phyloP scores from a whole-genome alignment of 1,140 invertebrate genomes.

The Mactra quadrangularis region DNA sequence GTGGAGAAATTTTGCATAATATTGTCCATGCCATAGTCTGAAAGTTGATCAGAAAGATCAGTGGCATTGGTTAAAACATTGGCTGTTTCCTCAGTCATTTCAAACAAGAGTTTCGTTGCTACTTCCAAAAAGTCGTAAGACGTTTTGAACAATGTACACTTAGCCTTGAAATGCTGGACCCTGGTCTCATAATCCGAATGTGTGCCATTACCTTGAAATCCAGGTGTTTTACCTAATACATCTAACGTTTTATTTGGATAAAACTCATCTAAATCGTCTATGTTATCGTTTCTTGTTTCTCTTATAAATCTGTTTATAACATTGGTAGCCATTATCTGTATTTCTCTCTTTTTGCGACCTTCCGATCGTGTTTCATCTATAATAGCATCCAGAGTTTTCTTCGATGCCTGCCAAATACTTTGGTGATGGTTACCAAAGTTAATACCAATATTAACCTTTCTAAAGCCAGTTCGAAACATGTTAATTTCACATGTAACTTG shows the following conservation, averaged over 20 bases:
- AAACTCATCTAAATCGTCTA: background rate
- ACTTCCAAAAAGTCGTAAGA: background rate
- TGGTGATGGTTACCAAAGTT: slow-evolving; percentile 31
- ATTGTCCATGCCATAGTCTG: background rate
- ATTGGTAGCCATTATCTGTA: background rate
- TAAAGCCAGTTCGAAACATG: slow-evolving; percentile 26
- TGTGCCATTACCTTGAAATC: slow-evolving; percentile 19
- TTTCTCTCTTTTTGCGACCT: slow-evolving; percentile 15
- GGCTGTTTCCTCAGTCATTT: slow-evolving; percentile 32
- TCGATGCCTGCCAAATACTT: slow-evolving; percentile 53
- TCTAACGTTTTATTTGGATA: slow-evolving; percentile 43
- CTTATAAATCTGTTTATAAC: background rate
- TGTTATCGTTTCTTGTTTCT: background rate
- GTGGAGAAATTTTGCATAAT: slow-evolving; percentile 12
- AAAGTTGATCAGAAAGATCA: background rate
- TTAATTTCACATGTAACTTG: slow-evolving; percentile 31
- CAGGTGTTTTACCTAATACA: slow-evolving; percentile 9
- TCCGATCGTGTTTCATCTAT: background rate
- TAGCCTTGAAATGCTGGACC: slow-evolving; percentile 17
- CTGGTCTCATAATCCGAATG: slow-evolving; percentile 16
- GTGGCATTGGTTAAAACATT: slow-evolving; percentile 4
- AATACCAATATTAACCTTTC: slow-evolving; percentile 1
- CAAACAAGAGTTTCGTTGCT: background rate
- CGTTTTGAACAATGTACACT: slow-evolving; percentile 11
- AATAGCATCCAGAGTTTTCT: slow-evolving; percentile 22